Evolutionary conservation across 2,113 vertebrate species (phyloP), one percentile per base, ranked within the genome.

Genomic region (Seriola quinqueradiata): DNA sequence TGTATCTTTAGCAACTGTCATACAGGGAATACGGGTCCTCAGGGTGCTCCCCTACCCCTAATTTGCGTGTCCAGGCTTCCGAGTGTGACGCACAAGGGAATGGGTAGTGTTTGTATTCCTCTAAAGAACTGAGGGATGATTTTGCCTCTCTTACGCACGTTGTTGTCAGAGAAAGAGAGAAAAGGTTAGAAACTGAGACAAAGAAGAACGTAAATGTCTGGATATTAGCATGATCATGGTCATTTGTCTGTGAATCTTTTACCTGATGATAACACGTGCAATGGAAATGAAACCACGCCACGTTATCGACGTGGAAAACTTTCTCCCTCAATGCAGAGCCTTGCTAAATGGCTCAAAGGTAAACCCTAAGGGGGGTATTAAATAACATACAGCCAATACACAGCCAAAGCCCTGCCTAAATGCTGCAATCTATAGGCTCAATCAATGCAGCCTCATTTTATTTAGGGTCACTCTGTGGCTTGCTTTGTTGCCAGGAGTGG

Each of bases 71-170:
- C 21, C 76, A 80, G 52, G 63, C 82, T 65, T 70, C 63, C 81
- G 84, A 79, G 52, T 85, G 78, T 77, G 67, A 91, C 63, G 46
- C 87, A 75, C 57, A 28, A 77, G 89, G 88, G 86, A 82, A 48
- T 52, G 48, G 78, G 75, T 9, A 52, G 25, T 90, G 90, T 93
- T 93, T 93, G 86, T 90, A 63, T 89, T 81, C 73, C 69, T 85
- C 77, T 90, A 91, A 93, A 91, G 83, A 94, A 92, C 86, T 88
- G 82, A 87, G 86, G 89, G 71, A 89, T 71, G 79, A 89, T 75
- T 77, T 61, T 70, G 40, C 87, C 77, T 87, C 73, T 75, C 74
- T 78, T 77, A 80, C 14, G 36, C 61, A 80, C 40, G 68, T 63
- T 66, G 69, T 81, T 85, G 81, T 68, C 70, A 46, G 67, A 86